Base-by-base conservation (phyloP, 2,113 vertebrate species). In the Neogobius melanostomus region DNA sequence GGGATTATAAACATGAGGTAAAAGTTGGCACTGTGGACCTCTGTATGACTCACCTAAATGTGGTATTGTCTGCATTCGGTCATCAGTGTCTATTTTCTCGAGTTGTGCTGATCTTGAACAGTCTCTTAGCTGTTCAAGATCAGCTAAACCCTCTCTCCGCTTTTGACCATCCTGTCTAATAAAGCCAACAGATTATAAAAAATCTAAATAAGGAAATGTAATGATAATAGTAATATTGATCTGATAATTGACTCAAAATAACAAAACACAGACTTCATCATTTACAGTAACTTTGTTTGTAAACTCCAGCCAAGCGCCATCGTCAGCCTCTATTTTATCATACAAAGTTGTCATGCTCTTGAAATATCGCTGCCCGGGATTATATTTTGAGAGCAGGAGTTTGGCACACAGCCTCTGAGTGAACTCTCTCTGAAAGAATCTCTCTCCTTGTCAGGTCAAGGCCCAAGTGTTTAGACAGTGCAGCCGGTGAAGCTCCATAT, bases 391-490 rank as follows among this genome's bases (percentile, higher is more conserved):
- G 60, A 69, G 49, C 74, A 77, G 65, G 6, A 74, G 77, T 78
- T 72, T 72, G 76, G 79, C 75, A 74, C 73, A 76, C 79, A 86
- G 76, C 79, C 87, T 81, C 57, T 62, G 61, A 12, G 74, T 87
- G 84, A 88, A 90, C 85, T 86, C 82, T 74, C 46, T 43, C 87
- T 76, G 43, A 77, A 84, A 87, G 80, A 91, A 87, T 89, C 77
- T 82, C 81, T 79, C 89, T 90, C 83, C 80, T 88, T 82, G 17
- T 51, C 21, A 87, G 88, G 91, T 94, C 91, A 83, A 84, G 86
- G 82, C 91, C 82, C 42, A 8, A 77, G 54, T 93, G 92, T 94
- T 94, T 94, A 93, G 82, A 89, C 71, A 90, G 89, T 54, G 66
- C 90, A 92, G 91, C 90, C 86, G 81, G 88, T 77, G 84, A 88